A percentile compares a stretch with the other conserved stretches of the same genome.
These are phyloP conservation scores for Mythimna albipuncta DNA, from an alignment of 2,888 invertebrate species.

Conservation along the genomic window DNA sequence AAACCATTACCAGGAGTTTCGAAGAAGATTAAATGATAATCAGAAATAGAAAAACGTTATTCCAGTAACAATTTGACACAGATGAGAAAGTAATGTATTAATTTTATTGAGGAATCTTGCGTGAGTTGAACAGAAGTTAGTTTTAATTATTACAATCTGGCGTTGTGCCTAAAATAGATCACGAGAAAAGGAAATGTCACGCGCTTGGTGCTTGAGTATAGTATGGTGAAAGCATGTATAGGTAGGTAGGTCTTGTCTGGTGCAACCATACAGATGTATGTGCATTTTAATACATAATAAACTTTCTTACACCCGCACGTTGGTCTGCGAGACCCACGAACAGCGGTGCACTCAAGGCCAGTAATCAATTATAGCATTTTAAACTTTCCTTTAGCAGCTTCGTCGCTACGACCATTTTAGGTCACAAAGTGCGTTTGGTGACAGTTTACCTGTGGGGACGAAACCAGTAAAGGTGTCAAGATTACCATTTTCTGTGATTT, in stretches of 20 bases:
- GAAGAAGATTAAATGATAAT: neutral
- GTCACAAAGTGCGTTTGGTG: neutral
- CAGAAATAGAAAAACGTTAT: neutral
- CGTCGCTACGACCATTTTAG: neutral
- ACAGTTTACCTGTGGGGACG: neutral
- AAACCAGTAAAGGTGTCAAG: too few species aligned
- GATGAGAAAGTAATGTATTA: too few species aligned
- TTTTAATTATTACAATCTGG: conserved; percentile 33
- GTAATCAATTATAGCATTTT: too few species aligned
- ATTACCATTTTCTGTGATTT: too few species aligned
- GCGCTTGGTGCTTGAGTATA: conserved; percentile 6
- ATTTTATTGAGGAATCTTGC: neutral
- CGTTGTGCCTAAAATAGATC: conserved; percentile 31
- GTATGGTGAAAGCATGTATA: neutral
- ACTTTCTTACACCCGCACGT: neutral
- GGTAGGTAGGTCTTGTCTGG: neutral
- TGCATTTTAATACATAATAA: neutral
- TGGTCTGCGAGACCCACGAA: too few species aligned
- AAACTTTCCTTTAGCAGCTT: neutral
- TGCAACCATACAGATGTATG: neutral
- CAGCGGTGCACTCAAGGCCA: too few species aligned
- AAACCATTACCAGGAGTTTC: neutral
- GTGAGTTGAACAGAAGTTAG: conserved; percentile 1
- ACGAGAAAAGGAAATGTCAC: conserved; percentile 20
- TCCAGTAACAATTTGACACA: neutral